phyloP scores from a whole-genome alignment of 2,797 vertebrate genomes.

The Neostethus bicornis region DNA sequence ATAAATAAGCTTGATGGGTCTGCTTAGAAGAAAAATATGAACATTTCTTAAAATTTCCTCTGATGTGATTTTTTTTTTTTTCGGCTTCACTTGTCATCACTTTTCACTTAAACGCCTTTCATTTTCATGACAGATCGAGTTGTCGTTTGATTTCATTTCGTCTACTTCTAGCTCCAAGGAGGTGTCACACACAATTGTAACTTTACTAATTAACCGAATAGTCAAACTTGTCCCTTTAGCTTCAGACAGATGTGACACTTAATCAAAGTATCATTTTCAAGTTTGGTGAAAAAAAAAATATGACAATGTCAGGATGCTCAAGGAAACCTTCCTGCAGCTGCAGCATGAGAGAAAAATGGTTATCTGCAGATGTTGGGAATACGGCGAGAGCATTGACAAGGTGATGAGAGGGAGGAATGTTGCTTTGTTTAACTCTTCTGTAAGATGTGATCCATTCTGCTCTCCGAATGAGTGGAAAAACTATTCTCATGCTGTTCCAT shows the following conservation, averaged over 20 bases:
- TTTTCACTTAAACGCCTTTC: background rate
- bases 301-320: constrained; percentile 1
- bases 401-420: constrained; percentile 72
- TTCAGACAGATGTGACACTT: constrained; percentile 4
- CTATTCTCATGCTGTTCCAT: constrained; percentile 26
- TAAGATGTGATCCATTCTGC: constrained; percentile 42
- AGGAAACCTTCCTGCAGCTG: constrained; percentile 23
- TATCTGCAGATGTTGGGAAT: constrained; percentile 73
- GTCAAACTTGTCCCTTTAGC: background rate
- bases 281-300: constrained; percentile 11
- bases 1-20: background rate
- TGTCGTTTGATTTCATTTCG: constrained; percentile 14
- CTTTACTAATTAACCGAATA: background rate
- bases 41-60: background rate
- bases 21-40: background rate
- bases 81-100: background rate
- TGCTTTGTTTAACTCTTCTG: constrained; percentile 50
- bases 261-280: constrained; percentile 2
- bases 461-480: constrained; percentile 37
- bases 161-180: constrained; percentile 11
- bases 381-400: constrained; percentile 55
- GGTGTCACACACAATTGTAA: constrained; percentile 13
- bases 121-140: constrained; percentile 15
- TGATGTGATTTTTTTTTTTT: background rate
- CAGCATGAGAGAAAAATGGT: constrained; percentile 45